phyloP scores from a whole-genome alignment of 23 tunicate genomes.

The Trididemnum miniatum region DNA sequence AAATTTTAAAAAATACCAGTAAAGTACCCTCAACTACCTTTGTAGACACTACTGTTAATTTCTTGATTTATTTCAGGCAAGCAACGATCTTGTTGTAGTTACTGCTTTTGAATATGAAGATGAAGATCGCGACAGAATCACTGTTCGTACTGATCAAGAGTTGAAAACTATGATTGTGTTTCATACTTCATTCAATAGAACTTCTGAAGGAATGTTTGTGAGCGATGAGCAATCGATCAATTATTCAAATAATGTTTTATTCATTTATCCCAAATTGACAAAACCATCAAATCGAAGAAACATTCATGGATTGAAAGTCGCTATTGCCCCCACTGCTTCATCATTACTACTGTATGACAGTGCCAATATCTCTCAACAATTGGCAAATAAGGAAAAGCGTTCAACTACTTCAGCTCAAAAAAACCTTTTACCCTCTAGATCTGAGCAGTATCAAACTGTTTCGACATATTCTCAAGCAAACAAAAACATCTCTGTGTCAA shows the following conservation, averaged over 20 bases:
- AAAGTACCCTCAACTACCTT: no score
- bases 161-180: constrained; percentile 72
- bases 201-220: constrained; percentile 19
- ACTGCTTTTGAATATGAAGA: constrained; percentile 86
- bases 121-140: constrained; percentile 90
- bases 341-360: constrained; percentile 24
- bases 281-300: constrained; percentile 73
- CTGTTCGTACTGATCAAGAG: constrained; percentile 83
- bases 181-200: constrained; percentile 27
- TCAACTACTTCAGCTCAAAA: not conserved
- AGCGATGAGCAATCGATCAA: not conserved
- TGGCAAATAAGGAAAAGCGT: not conserved
- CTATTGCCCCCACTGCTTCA: constrained; percentile 70
- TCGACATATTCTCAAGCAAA: not conserved
- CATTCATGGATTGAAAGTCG: constrained; percentile 65
- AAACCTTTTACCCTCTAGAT: not conserved
- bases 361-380: not conserved
- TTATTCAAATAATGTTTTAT: not conserved
- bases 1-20: no score
- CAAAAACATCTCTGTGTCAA: not conserved
- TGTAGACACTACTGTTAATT: no score
- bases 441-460: not conserved
- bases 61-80: constrained; percentile 55
- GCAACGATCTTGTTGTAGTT: constrained; percentile 60
- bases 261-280: constrained; percentile 65